Conservation (phyloP, 2,797 vertebrate genomes). For the Smutsia temminckii region DNA sequence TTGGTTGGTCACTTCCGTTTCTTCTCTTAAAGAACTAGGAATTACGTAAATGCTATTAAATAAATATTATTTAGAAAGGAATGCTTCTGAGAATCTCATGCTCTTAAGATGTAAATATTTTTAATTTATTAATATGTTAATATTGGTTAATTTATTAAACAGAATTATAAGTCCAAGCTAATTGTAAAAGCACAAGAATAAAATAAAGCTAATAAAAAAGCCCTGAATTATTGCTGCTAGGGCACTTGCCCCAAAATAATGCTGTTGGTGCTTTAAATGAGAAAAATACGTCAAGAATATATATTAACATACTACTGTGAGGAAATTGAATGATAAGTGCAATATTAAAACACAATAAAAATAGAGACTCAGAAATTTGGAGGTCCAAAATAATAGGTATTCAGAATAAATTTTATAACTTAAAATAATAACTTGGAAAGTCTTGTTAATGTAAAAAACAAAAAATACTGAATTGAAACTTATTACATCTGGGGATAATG, state of each 20-base stretch:
- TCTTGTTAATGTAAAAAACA: background rate
- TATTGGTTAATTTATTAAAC: background rate
- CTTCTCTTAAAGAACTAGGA: background rate
- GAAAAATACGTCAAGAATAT: background rate
- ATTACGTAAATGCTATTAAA: background rate
- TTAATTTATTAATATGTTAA: background rate
- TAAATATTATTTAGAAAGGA: background rate
- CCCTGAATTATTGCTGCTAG: background rate
- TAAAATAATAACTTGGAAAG: constrained; percentile 29
- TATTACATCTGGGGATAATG: constrained; percentile 23
- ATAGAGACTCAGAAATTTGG: background rate
- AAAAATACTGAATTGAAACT: constrained; percentile 7
- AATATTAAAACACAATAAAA: background rate
- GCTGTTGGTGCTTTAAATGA: background rate
- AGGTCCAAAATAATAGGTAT: constrained; percentile 39
- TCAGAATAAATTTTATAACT: constrained; percentile 6
- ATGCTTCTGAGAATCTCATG: background rate
- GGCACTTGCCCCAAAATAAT: background rate
- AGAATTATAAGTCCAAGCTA: background rate
- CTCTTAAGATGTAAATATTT: background rate
- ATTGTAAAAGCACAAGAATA: constrained; percentile 7
- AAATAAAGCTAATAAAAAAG: constrained; percentile 16
- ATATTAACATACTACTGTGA: background rate
- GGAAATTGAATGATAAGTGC: constrained; percentile 35
- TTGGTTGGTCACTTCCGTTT: background rate